These are phyloP conservation scores for Xanthia togata DNA, from an alignment of 2,888 invertebrate genomes.

Conservation along the genomic window DNA sequence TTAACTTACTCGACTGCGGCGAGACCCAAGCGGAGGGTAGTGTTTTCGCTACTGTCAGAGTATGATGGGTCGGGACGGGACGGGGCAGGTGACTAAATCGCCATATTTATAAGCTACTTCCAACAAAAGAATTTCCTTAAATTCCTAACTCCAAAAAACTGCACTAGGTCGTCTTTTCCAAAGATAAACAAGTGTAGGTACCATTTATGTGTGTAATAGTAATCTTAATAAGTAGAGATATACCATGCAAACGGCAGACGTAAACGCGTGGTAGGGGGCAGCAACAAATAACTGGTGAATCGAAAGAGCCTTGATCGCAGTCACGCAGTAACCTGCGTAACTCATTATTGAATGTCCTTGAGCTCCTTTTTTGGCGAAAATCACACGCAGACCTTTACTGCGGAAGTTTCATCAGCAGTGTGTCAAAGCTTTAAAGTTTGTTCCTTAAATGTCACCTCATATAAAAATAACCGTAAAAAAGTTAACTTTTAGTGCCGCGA, in stretches of 20 bases:
- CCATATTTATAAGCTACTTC: too few relatives aligned
- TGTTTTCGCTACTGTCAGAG: background rate
- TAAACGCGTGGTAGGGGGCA: constrained; percentile 57
- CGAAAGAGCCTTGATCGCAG: constrained; percentile 71
- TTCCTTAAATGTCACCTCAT: constrained; percentile 30
- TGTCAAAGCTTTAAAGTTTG: constrained; percentile 44
- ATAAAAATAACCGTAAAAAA: constrained; percentile 24
- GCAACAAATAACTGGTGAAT: constrained; percentile 60
- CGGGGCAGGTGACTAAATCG: too few relatives aligned
- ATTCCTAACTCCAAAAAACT: background rate
- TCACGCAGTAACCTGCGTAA: constrained; percentile 73
- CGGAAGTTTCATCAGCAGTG: constrained; percentile 68
- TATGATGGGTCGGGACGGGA: too few relatives aligned
- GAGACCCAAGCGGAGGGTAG: background rate
- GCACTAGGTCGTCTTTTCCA: too few relatives aligned
- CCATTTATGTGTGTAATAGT: constrained; percentile 39
- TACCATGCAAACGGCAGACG: constrained; percentile 66
- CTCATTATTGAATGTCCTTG: constrained; percentile 79
- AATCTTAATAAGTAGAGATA: constrained; percentile 66
- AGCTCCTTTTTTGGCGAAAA: constrained; percentile 66
- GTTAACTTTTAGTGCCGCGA: constrained; percentile 7
- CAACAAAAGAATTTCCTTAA: background rate
- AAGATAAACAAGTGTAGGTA: constrained; percentile 10
- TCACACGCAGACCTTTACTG: constrained; percentile 72
- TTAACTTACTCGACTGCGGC: background rate